A percentile compares a stretch with the other conserved stretches of the same genome.
Conservation (phyloP, 2,113 vertebrate genomes). For the Anas platyrhynchos region DNA sequence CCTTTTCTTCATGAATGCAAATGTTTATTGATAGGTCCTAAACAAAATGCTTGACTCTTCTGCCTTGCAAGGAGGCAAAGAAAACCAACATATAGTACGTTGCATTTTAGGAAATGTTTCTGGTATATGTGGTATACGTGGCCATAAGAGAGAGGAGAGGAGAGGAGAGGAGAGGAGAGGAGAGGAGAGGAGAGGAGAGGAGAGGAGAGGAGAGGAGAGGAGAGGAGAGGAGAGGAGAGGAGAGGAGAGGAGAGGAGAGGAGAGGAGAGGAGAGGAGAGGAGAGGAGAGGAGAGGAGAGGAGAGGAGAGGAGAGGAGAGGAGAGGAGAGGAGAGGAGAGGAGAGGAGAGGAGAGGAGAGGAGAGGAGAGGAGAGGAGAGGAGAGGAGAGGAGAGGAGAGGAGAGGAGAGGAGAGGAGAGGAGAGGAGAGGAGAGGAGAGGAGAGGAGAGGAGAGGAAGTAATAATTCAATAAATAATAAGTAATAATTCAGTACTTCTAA, state of each 20-base stretch:
- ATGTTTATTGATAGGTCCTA: not conserved
- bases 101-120: not conserved
- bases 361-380: too few species aligned
- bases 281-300: too few species aligned
- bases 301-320: too few species aligned
- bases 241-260: too few species aligned
- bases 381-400: too few species aligned
- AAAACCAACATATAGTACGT: not conserved
- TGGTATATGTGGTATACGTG: too few species aligned
- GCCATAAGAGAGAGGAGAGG: not conserved
- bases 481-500: not conserved
- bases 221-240: not conserved
- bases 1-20: not conserved
- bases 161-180: too few species aligned
- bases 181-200: too few species aligned
- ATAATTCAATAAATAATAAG: too few species aligned
- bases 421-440: not conserved
- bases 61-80: not conserved
- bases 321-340: not conserved
- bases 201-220: not conserved
- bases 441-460: not conserved
- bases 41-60: not conserved
- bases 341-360: too few species aligned
- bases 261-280: not conserved
- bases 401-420: too few species aligned